phyloP scores from a whole-genome alignment of 2,113 vertebrate genomes.

The Raphicerus campestris region DNA sequence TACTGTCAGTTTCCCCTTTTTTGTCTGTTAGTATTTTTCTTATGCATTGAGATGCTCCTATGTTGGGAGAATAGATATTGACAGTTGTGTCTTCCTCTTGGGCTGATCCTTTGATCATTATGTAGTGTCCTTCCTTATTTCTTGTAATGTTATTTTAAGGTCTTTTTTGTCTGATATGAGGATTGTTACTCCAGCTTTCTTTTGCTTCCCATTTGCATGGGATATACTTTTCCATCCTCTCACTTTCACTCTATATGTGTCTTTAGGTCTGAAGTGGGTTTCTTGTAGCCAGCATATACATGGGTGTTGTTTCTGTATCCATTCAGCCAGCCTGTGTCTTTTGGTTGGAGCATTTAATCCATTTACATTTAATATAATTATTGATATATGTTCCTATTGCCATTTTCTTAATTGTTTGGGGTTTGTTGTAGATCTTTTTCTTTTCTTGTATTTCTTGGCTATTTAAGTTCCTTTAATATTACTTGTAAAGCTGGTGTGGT shows the following conservation, averaged over 20 bases:
- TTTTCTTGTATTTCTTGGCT: neutral
- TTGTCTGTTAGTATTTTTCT: neutral
- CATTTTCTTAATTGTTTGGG: neutral
- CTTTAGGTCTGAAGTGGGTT: neutral
- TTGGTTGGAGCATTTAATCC: neutral
- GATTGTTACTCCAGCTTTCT: neutral
- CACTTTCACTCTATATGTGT: neutral
- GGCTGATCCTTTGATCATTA: neutral
- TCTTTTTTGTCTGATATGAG: neutral
- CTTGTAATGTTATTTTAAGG: neutral
- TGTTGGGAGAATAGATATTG: neutral
- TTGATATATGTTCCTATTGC: neutral
- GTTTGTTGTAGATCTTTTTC: neutral
- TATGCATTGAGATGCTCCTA: neutral
- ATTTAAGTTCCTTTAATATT: neutral
- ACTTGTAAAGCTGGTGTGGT: neutral
- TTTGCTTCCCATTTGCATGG: neutral
- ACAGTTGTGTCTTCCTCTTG: neutral
- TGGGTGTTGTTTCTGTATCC: neutral
- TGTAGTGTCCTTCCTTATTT: neutral
- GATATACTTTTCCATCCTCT: neutral
- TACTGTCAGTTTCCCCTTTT: neutral
- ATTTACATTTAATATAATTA: neutral
- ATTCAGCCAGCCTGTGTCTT: neutral
- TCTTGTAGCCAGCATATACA: neutral